Evolutionary conservation across 2,797 vertebrate species (phyloP).

Genomic region (Trichosurus vulpecula): DNA sequence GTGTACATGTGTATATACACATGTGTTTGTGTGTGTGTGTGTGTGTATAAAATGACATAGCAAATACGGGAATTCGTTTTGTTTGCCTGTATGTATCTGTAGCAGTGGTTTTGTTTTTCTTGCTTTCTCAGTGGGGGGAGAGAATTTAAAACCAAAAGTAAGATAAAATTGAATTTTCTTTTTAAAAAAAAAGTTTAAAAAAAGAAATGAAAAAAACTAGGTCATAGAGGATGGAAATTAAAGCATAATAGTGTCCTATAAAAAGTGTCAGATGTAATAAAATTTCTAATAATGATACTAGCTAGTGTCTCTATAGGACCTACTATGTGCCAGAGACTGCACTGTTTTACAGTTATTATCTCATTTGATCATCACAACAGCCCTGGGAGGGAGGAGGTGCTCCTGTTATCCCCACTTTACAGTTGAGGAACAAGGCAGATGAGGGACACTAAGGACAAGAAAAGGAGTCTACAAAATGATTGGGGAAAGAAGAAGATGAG

Average conservation of each 20-base stretch:
- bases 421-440: neutral
- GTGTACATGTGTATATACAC: no score
- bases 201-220: neutral
- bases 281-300: neutral
- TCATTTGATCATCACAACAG: neutral
- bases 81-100: neutral
- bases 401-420: neutral
- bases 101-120: neutral
- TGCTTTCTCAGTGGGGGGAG: neutral
- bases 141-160: neutral
- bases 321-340: neutral
- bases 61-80: neutral
- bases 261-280: neutral
- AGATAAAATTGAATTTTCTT: neutral
- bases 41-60: no score
- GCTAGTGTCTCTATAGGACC: neutral
- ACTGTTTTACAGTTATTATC: neutral
- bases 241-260: neutral
- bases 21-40: no score
- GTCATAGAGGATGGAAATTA: neutral
- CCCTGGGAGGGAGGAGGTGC: neutral
- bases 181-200: no score
- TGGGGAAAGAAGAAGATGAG: neutral
- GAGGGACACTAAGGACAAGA: neutral
- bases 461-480: neutral